Evolutionary conservation across 2,113 vertebrate species (phyloP).

Genomic region (Ophiodon elongatus): DNA sequence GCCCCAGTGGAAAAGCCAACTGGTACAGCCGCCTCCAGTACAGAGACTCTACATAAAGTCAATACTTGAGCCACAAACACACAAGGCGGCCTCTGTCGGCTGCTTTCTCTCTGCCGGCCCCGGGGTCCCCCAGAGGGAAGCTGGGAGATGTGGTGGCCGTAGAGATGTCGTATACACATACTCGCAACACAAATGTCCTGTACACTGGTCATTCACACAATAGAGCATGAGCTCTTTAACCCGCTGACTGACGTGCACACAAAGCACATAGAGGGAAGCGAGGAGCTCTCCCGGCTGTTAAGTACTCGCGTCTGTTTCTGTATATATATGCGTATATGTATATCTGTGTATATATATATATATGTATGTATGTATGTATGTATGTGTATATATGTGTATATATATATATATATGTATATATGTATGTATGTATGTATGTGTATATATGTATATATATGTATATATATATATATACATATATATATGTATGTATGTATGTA

Average conservation of each 20-base stretch:
- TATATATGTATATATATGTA: too few relatives aligned
- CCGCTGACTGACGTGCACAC: conserved; percentile 27
- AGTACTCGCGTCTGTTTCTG: conserved; percentile 5
- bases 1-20: conserved; percentile 42
- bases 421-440: too few relatives aligned
- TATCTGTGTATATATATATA: conserved; percentile 13
- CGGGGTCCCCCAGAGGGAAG: neutral
- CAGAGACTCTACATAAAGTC: conserved; percentile 51
- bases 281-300: conserved; percentile 19
- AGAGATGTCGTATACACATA: conserved; percentile 46
- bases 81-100: conserved; percentile 59
- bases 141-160: conserved; percentile 31
- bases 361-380: neutral
- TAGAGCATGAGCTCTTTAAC: conserved; percentile 15
- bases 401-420: too few relatives aligned
- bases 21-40: conserved; percentile 58
- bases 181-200: neutral
- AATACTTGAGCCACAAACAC: conserved; percentile 38
- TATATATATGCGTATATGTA: neutral
- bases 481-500: too few relatives aligned
- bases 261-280: neutral
- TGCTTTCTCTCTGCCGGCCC: conserved; percentile 19
- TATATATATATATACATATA: too few relatives aligned
- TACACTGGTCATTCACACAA: conserved; percentile 6
- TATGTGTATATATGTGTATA: neutral